Conservation (phyloP, 2,113 vertebrate genomes). For the Triplophysa siluroides region DNA sequence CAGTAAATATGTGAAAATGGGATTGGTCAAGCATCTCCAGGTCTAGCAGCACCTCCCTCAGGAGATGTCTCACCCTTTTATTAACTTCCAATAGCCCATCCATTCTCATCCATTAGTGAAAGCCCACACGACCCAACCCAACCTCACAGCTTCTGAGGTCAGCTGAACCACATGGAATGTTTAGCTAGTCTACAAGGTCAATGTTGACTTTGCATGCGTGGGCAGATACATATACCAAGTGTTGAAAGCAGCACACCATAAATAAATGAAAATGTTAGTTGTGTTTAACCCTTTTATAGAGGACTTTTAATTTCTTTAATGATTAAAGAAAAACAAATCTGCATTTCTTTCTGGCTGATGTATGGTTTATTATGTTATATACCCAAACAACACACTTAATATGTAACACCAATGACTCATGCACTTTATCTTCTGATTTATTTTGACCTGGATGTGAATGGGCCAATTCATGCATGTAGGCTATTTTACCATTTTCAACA, state of each 20-base stretch:
- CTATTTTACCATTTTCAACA: neutral
- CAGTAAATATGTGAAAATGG: no score
- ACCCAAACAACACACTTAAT: neutral
- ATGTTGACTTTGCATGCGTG: neutral
- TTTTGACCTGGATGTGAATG: neutral
- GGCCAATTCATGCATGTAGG: neutral
- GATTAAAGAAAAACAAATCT: no score
- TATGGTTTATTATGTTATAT: neutral
- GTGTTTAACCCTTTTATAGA: neutral
- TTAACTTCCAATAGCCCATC: neutral
- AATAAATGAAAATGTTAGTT: slow-evolving; percentile 6
- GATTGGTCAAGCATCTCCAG: neutral
- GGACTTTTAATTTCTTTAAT: no score
- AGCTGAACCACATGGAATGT: slow-evolving; percentile 13
- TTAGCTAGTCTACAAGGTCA: slow-evolving; percentile 29
- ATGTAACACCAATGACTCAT: neutral
- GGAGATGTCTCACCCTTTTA: neutral
- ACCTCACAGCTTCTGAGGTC: slow-evolving; percentile 31
- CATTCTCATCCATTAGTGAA: neutral
- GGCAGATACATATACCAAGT: neutral
- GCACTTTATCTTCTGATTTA: neutral
- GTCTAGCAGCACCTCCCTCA: neutral
- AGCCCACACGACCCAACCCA: neutral
- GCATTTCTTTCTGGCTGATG: no score
- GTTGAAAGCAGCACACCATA: slow-evolving; percentile 7